These are phyloP conservation scores for Saturnia japonica DNA, from an alignment of 2,888 invertebrate genomes.

Conservation along the genomic window DNA sequence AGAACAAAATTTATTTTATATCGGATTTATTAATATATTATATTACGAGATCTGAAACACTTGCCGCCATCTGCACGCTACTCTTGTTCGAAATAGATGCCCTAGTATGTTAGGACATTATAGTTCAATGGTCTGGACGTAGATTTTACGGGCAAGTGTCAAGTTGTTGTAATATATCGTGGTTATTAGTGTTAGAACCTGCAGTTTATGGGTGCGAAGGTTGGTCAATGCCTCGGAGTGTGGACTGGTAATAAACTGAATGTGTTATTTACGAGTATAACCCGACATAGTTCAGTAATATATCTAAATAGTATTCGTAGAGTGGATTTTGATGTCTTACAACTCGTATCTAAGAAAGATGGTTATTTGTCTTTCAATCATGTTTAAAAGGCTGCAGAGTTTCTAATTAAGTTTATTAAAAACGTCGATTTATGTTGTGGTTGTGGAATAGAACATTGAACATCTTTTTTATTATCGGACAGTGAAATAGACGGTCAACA, in stretches of 20 bases:
- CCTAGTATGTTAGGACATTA: background rate
- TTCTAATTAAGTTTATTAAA: too few relatives aligned
- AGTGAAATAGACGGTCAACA: too few relatives aligned
- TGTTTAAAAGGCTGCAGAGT: too few relatives aligned
- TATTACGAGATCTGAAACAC: too few relatives aligned
- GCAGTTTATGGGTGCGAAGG: background rate
- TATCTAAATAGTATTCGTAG: background rate
- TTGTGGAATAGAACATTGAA: too few relatives aligned
- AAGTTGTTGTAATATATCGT: conserved; percentile 12
- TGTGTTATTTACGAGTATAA: conserved; percentile 11
- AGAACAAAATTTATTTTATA: background rate
- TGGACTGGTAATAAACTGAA: conserved; percentile 10
- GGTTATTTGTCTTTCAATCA: too few relatives aligned
- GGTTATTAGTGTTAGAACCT: conserved; percentile 13
- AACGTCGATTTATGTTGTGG: too few relatives aligned
- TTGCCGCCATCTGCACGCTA: too few relatives aligned
- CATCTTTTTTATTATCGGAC: too few relatives aligned
- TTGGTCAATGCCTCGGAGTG: background rate
- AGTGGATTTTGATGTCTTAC: background rate
- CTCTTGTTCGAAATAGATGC: too few relatives aligned
- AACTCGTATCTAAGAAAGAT: background rate
- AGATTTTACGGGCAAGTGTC: background rate
- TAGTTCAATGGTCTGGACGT: background rate
- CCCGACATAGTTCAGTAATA: background rate
- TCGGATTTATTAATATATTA: background rate